Evolutionary conservation across 92 coral and sea anemone genomes (phyloP).

Genomic region (Epizoanthus fatuus): DNA sequence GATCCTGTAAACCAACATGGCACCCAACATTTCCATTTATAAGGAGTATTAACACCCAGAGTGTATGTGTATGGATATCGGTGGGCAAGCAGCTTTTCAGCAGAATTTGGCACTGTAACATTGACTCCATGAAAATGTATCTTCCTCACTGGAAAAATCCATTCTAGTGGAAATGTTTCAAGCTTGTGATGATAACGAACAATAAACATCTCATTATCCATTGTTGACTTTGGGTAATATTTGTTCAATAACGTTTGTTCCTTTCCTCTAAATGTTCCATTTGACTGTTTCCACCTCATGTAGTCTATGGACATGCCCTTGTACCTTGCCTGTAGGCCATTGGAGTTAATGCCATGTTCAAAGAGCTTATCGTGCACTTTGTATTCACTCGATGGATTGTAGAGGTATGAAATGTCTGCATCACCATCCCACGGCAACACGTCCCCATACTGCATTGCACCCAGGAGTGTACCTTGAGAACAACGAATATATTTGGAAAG

Average conservation of each 20-base stretch:
- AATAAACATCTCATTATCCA: conserved; percentile 63
- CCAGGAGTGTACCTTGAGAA: conserved; percentile 84
- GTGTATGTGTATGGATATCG: conserved; percentile 81
- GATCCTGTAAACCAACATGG: conserved; percentile 77
- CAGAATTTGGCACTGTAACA: conserved; percentile 77
- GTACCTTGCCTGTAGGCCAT: conserved; percentile 68
- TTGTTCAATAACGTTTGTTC: conserved; percentile 65
- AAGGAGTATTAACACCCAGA: conserved; percentile 73
- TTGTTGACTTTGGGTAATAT: conserved; percentile 69
- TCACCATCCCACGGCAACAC: conserved; percentile 93
- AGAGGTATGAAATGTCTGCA: conserved; percentile 86
- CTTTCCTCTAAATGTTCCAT: conserved; percentile 56
- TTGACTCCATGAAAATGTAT: conserved; percentile 73
- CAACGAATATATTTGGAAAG: not conserved
- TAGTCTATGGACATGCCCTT: conserved; percentile 70
- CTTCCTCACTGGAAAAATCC: conserved; percentile 74
- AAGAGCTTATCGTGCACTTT: conserved; percentile 64
- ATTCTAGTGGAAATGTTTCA: conserved; percentile 75
- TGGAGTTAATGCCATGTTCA: conserved; percentile 72
- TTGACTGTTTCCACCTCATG: conserved; percentile 68
- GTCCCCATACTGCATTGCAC: conserved; percentile 77
- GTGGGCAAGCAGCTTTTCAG: conserved; percentile 56
- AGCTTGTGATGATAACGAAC: conserved; percentile 56
- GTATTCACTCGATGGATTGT: conserved; percentile 19
- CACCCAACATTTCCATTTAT: conserved; percentile 94